Conservation (phyloP, 2,797 vertebrate genomes). For the Ptychobarbus kaznakovi region DNA sequence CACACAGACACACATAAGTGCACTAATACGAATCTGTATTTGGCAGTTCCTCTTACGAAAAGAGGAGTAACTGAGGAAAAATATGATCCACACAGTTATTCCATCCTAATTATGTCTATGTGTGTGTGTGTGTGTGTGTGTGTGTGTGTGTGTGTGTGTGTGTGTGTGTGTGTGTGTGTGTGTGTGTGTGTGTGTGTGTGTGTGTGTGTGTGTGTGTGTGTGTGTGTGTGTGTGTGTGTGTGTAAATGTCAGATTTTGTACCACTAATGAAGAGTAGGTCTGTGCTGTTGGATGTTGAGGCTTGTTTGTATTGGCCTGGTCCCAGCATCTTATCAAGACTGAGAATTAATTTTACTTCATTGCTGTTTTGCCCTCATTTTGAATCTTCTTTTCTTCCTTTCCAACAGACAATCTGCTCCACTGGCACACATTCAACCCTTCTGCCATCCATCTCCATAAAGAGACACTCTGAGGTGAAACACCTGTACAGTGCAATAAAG, state of each 20-base stretch:
- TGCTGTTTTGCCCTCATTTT: constrained; percentile 47
- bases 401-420: constrained; percentile 41
- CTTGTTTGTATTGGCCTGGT: constrained; percentile 69
- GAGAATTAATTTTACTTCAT: constrained; percentile 59
- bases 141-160: constrained; percentile 10
- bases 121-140: constrained; percentile 4
- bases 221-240: background rate
- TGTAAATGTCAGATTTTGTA: constrained; percentile 74
- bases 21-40: constrained; percentile 27
- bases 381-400: constrained; percentile 61
- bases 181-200: background rate
- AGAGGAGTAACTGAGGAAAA: constrained; percentile 1
- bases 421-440: constrained; percentile 58
- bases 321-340: constrained; percentile 77
- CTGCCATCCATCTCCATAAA: constrained; percentile 56
- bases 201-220: constrained; percentile 16
- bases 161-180: constrained; percentile 10
- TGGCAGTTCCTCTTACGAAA: constrained; percentile 7
- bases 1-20: constrained; percentile 29
- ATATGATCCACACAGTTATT: constrained; percentile 3
- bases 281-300: constrained; percentile 53
- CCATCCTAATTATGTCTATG: constrained; percentile 19
- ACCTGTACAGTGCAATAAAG: constrained; percentile 42
- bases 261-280: constrained; percentile 80
- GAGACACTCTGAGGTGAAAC: constrained; percentile 60